Evolutionary conservation across 1,140 invertebrate genomes (phyloP), one percentile per base, ranked within the genome.

Genomic region (Pogonus chalceus): DNA sequence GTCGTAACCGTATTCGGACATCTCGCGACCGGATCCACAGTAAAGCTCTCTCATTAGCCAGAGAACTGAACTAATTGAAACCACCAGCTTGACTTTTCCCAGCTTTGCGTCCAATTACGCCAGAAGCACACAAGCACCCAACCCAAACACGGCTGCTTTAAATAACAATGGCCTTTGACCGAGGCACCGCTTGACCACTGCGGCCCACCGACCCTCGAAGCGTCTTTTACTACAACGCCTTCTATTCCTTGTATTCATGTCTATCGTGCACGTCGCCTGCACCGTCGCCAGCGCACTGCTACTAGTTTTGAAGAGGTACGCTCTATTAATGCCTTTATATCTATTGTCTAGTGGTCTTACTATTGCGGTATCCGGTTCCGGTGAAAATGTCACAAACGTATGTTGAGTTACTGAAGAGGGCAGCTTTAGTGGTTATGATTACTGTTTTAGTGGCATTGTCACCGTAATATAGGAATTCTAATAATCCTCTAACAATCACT

Each of bases 21-120:
- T 43, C 37, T 43, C 37, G 37, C 18, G 37, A 16, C 37, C 37
- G 37, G 37, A 43, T 43, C 37, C 18, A 43, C 37, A 10, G 37
- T 12, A 43, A 43, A 43, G 37, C 37, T 43, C 37, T 43, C 37
- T 43, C 37, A 43, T 43, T 43, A 43, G 37, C 37, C 37, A 43
- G 37, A 3, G 37, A 43, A 18, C 37, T 43, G 37, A 12, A 43
- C 37, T 43, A 43, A 43, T 43, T 43, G 37, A 43, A 43, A 43
- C 37, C 37, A 16, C 37, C 37, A 43, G 37, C 37, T 43, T 43
- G 37, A 43, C 37, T 43, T 43, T 43, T 43, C 37, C 37, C 37
- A 43, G 37, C 37, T 43, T 43, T 43, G 18, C 37, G 37, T 43
- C 37, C 37, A 43, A 43, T 43, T 43, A 43, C 37, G 26, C 14